phyloP scores from a whole-genome alignment of 1,140 invertebrate genomes.

The Rhyacophila brunnea region DNA sequence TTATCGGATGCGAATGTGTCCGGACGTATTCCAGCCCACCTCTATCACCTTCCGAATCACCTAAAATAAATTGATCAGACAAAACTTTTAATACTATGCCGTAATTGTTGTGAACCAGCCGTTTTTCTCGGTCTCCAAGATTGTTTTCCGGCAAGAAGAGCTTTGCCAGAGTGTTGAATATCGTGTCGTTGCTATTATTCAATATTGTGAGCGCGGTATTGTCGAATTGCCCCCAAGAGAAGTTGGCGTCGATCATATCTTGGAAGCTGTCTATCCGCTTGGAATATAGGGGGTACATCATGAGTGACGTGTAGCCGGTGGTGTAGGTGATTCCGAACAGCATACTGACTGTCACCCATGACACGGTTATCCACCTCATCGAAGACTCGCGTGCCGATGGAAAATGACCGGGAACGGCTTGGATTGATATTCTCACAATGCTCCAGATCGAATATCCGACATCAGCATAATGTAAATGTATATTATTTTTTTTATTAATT shows the following conservation, averaged over 20 bases:
- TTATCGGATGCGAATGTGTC: constrained; percentile 6
- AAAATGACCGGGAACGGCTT: constrained; percentile 4
- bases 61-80: constrained; percentile 2
- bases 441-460: constrained; percentile 5
- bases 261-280: constrained; percentile 1
- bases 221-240: constrained; percentile 9
- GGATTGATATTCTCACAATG: constrained; percentile 3
- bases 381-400: constrained; percentile 1
- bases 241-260: constrained; percentile 5
- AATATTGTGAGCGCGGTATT: background rate
- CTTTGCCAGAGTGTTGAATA: background rate
- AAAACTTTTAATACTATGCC: constrained; percentile 12
- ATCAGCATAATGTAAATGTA: background rate
- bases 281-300: constrained; percentile 8
- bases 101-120: background rate
- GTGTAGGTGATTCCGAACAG: constrained; percentile 8
- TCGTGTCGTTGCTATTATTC: background rate
- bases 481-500: background rate
- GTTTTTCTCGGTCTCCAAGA: background rate
- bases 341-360: constrained; percentile 3
- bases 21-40: background rate
- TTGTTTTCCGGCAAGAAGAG: background rate
- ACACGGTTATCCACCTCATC: constrained; percentile 1
- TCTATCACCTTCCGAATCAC: background rate
- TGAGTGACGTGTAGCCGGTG: constrained; percentile 6